phyloP scores from a whole-genome alignment of 2,797 vertebrate species.

The Argyrosomus regius region DNA sequence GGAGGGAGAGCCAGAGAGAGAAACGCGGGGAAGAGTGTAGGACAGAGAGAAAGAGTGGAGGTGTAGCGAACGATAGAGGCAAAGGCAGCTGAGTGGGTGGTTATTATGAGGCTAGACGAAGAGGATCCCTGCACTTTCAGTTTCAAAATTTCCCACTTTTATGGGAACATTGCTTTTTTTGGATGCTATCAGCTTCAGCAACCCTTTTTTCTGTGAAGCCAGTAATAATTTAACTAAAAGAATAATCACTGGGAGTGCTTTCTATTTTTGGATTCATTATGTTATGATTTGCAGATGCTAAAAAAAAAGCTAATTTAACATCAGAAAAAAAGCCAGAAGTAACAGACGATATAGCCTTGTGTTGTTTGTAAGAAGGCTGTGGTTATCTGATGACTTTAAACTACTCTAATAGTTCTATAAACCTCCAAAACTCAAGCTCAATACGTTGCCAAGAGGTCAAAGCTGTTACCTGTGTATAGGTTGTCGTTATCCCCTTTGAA shows the following conservation, averaged over 20 bases:
- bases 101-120: slow-evolving; percentile 42
- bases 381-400: background rate
- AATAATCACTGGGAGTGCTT: background rate
- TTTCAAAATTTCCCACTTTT: slow-evolving; percentile 6
- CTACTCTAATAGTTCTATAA: background rate
- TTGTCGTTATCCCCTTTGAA: background rate
- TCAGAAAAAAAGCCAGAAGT: too few relatives aligned
- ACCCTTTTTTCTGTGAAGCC: background rate
- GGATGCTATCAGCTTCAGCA: background rate
- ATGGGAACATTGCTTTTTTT: background rate
- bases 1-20: slow-evolving; percentile 52
- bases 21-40: slow-evolving; percentile 46
- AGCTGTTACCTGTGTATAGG: background rate
- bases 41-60: slow-evolving; percentile 51
- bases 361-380: background rate
- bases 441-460: background rate
- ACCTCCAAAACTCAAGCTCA: background rate
- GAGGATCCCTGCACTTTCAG: slow-evolving; percentile 24
- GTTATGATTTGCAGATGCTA: background rate
- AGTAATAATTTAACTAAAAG: background rate
- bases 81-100: slow-evolving; percentile 44
- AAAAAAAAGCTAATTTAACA: too few relatives aligned
- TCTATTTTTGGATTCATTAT: background rate
- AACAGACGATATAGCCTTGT: background rate
- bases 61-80: slow-evolving; percentile 37